phyloP scores from a whole-genome alignment of 2,113 vertebrate genomes.

The Jacana jacana region DNA sequence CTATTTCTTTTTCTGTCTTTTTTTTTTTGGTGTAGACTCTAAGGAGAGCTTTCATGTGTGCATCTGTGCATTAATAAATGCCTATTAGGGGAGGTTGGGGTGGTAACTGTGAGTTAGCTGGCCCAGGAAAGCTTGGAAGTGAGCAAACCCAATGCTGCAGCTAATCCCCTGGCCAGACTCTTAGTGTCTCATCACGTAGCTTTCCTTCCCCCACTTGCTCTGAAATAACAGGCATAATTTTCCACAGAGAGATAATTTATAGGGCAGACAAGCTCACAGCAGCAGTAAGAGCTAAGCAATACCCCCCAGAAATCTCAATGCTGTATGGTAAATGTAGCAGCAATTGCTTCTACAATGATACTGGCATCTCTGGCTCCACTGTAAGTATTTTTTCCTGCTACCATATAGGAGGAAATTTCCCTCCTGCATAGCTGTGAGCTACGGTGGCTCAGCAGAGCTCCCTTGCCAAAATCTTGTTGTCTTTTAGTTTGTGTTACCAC shows the following conservation, averaged over 20 bases:
- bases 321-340: background rate
- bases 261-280: background rate
- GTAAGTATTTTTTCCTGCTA: background rate
- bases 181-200: background rate
- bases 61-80: background rate
- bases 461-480: background rate
- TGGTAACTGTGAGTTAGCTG: background rate
- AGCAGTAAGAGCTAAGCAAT: background rate
- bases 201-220: background rate
- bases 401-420: background rate
- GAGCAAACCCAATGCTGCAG: background rate
- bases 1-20: too few relatives aligned
- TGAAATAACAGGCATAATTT: background rate
- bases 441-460: background rate
- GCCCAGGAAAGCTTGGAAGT: background rate
- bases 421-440: background rate
- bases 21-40: background rate
- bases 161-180: background rate
- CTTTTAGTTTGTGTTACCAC: background rate
- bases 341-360: background rate
- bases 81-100: background rate
- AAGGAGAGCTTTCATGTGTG: background rate
- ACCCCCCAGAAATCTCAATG: background rate
- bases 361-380: background rate
- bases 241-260: background rate